Conservation (phyloP, 2,113 vertebrate species). For the Petrocephalus zakoni region DNA sequence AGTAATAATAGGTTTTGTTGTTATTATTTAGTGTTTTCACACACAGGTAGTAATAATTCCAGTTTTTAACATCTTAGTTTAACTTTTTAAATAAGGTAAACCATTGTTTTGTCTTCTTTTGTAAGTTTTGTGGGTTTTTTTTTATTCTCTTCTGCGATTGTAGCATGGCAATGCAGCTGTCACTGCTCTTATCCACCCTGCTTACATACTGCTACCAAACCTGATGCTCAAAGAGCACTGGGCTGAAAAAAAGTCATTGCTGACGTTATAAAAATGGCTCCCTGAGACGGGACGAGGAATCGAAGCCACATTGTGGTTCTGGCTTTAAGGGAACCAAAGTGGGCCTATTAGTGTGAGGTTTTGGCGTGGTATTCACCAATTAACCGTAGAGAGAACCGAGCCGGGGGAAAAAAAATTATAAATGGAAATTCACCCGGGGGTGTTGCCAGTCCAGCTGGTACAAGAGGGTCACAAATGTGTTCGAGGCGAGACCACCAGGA, state of each 20-base stretch:
- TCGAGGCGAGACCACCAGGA: constrained; percentile 45
- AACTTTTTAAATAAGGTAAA: not conserved
- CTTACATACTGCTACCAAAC: constrained; percentile 45
- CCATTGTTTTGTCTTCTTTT: not conserved
- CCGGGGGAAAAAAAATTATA: constrained; percentile 23
- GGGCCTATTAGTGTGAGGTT: constrained; percentile 57
- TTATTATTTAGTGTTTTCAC: not conserved
- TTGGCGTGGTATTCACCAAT: constrained; percentile 50
- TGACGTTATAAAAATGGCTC: constrained; percentile 42
- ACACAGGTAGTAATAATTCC: not conserved
- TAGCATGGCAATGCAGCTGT: not conserved
- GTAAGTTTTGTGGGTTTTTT: not conserved
- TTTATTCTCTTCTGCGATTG: not conserved
- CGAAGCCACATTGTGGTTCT: constrained; percentile 46
- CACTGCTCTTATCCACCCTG: constrained; percentile 27
- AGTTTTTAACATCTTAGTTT: not conserved
- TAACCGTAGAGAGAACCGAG: constrained; percentile 41
- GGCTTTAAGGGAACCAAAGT: constrained; percentile 56
- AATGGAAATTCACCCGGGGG: constrained; percentile 35
- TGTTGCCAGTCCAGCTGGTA: constrained; percentile 39
- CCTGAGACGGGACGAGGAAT: constrained; percentile 42
- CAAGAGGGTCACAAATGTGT: constrained; percentile 51
- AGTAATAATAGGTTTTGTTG: not conserved
- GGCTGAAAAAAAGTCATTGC: constrained; percentile 37
- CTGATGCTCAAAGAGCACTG: constrained; percentile 27